Conservation (phyloP, 1,140 invertebrate species). For the Aphelinus certus region DNA sequence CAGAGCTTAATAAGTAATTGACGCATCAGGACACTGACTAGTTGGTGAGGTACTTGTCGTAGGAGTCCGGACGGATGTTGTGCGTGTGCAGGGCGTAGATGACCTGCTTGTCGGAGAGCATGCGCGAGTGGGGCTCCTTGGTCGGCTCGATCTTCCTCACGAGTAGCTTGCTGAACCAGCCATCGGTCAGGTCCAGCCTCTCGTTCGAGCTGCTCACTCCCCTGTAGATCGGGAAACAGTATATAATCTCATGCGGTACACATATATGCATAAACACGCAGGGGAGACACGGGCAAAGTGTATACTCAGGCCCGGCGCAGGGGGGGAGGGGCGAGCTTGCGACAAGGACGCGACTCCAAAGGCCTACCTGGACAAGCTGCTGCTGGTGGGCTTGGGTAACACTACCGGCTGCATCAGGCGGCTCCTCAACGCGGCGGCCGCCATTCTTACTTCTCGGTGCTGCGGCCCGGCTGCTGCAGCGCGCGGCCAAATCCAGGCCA, state of each 20-base stretch:
- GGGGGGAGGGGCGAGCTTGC: not conserved
- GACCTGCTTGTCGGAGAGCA: conserved; percentile 93
- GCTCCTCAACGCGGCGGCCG: conserved; percentile 4
- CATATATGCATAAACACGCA: not conserved
- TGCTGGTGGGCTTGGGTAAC: conserved; percentile 29
- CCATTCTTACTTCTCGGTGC: conserved; percentile 52
- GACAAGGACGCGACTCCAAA: not conserved
- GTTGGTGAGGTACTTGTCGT: conserved; percentile 86
- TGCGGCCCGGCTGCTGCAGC: conserved; percentile 46
- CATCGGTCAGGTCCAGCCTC: conserved; percentile 71
- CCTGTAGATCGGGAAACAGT: not conserved
- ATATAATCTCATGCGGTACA: not conserved
- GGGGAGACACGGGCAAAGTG: not conserved
- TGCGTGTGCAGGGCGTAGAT: conserved; percentile 95
- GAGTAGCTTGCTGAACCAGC: conserved; percentile 89
- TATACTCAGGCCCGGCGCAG: not conserved
- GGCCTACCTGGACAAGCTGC: not conserved
- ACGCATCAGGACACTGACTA: conserved; percentile 80
- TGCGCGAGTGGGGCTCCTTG: conserved; percentile 93
- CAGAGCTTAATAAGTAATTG: not conserved
- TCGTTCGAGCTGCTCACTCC: conserved; percentile 55
- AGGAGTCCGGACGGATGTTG: conserved; percentile 88
- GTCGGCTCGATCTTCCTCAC: conserved; percentile 92
- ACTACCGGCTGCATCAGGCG: conserved; percentile 43
- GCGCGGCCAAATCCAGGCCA: not conserved